Base-by-base conservation (phyloP, 2,888 invertebrate genomes). In the Stegophylla sp. region DNA sequence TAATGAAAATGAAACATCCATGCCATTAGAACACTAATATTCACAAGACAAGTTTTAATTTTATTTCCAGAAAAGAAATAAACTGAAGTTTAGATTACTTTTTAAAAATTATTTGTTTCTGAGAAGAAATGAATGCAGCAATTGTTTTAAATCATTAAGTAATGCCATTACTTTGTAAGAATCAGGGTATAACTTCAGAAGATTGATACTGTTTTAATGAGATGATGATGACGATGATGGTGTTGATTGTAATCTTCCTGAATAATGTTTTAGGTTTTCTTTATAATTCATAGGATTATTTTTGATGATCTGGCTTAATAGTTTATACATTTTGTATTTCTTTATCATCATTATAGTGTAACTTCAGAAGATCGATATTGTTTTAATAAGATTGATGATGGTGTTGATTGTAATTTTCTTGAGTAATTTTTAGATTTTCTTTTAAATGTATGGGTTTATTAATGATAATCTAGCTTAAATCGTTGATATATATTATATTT, bases 131-230 rank as follows among this genome's bases (percentile, higher is more conserved):
- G 75, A 53, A 41, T 9, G 64, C 63, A 43, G 28, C 51, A 75
- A 75, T 51, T 63, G 48, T 61, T 63, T 71, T 74, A n/a, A 74
- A 74, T 48, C 45, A 74, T 61, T 3, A 41, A 64, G 63, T 63
- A 51, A 75, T 51, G 41, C 17, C 23, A 64, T 75, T 53, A 75
- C 51, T 66, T 64, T 66, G 23, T 66, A 53, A 41, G 51, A 64
- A 51, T 41, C 41, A 64, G 64, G 51, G 26, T 12, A 28, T 64
- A 64, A 34, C 51, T 75, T 75, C 75, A 53, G 64, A 53, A 13
- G 51, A 53, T 41, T 53, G 53, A 64, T 73, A 15, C 34, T 63
- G 48, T 48, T 48, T 34, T 20, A 28, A 71, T 26, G 17, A 12
- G 66, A 5, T 43, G 66, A 66, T 26, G 56, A 41, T 12, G 41